Evolutionary conservation across 2,797 vertebrate species (phyloP).

Genomic region (Acipenser transmontanus): DNA sequence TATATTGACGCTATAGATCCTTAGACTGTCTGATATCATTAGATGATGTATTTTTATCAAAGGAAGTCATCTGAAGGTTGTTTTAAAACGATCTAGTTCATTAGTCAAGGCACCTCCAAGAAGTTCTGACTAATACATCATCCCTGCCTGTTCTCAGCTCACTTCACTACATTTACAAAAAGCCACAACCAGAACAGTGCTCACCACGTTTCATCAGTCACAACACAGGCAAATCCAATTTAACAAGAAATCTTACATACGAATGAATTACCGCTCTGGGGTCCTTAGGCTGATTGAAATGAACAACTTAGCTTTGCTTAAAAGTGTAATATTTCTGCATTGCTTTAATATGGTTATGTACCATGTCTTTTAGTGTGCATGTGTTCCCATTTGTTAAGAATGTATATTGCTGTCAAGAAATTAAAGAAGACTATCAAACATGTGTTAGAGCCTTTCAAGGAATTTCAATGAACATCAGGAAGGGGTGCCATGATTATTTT

Average conservation of each 20-base stretch:
- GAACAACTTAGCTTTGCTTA: too few species aligned
- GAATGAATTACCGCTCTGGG: neutral
- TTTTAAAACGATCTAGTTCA: slow-evolving; percentile 1
- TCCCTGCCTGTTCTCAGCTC: neutral
- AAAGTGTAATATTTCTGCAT: too few species aligned
- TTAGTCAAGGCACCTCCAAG: neutral
- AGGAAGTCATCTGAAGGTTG: slow-evolving; percentile 3
- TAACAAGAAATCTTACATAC: neutral
- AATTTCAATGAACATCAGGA: too few species aligned
- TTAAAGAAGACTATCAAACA: too few species aligned
- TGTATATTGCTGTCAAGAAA: too few species aligned
- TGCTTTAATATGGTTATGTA: too few species aligned
- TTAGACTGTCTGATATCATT: neutral
- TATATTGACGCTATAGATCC: neutral
- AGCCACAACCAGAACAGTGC: neutral
- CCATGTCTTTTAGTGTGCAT: too few species aligned
- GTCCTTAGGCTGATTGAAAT: neutral
- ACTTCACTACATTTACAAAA: neutral
- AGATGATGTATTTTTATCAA: neutral
- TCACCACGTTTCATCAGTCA: neutral
- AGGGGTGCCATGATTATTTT: too few species aligned
- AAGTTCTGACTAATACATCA: slow-evolving; percentile 1
- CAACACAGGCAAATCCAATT: neutral
- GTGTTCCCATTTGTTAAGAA: too few species aligned
- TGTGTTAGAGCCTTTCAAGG: too few species aligned